Evolutionary conservation across 2,797 vertebrate species (phyloP).

Genomic region (Tokudaia tokunoshimensis): DNA sequence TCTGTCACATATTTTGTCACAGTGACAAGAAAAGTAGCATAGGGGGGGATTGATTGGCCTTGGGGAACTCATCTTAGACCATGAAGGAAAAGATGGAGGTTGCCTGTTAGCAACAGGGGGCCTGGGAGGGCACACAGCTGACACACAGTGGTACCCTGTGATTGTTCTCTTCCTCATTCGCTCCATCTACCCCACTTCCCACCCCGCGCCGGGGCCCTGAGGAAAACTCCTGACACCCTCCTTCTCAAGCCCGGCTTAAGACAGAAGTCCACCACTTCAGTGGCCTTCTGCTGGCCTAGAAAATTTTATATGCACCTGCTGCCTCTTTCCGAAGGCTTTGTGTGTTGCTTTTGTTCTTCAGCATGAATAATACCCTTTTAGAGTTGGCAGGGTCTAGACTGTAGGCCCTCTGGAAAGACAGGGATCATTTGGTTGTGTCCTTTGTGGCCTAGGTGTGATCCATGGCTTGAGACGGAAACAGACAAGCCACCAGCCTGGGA

Average conservation of each 20-base stretch:
- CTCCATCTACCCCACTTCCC: background rate
- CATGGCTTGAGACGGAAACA: background rate
- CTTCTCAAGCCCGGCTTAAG: background rate
- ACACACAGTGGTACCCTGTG: background rate
- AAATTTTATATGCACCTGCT: background rate
- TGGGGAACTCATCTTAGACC: background rate
- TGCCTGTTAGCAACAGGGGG: background rate
- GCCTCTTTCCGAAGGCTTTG: constrained; percentile 34
- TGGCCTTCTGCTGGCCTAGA: background rate
- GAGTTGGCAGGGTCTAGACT: background rate
- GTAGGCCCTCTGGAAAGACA: background rate
- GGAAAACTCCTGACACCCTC: background rate
- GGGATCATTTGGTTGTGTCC: background rate
- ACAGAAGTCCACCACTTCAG: background rate
- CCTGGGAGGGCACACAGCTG: background rate
- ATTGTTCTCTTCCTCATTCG: background rate
- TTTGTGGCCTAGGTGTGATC: background rate
- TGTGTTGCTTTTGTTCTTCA: constrained; percentile 15
- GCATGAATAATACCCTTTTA: background rate
- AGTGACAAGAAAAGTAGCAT: background rate
- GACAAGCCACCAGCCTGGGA: background rate
- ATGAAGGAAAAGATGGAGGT: constrained; percentile 25
- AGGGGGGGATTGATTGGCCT: background rate
- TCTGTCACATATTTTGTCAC: background rate
- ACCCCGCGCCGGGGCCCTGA: background rate